These are phyloP conservation scores for Pantherophis vulpinus DNA, from an alignment of 2,797 vertebrate species.

Conservation along the genomic window DNA sequence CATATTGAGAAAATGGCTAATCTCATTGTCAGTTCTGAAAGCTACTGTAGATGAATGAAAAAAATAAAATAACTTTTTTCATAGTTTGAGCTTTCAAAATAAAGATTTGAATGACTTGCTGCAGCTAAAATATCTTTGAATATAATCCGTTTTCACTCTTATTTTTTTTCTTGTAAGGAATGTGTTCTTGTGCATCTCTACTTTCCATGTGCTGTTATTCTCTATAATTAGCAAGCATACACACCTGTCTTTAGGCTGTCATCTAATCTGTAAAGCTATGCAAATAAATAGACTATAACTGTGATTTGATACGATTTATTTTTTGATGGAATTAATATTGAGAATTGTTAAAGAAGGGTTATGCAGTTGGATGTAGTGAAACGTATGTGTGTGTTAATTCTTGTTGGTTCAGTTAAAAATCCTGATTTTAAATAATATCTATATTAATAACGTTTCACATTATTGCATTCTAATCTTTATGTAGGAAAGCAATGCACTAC, in stretches of 20 bases:
- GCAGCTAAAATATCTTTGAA: conserved; percentile 18
- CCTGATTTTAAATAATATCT: conserved; percentile 27
- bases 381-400: neutral
- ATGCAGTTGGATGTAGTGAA: conserved; percentile 24
- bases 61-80: neutral
- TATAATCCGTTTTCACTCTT: neutral
- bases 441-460: conserved; percentile 50
- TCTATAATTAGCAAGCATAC: conserved; percentile 65
- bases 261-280: conserved; percentile 62
- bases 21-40: conserved; percentile 6
- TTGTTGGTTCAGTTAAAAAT: conserved; percentile 37
- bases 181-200: conserved; percentile 44
- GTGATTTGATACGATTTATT: conserved; percentile 56
- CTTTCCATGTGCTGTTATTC: conserved; percentile 41
- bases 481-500: conserved; percentile 61
- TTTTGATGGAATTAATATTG: conserved; percentile 59
- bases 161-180: conserved; percentile 46
- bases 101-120: neutral
- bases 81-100: neutral
- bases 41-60: neutral
- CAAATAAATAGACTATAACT: conserved; percentile 65
- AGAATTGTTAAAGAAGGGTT: conserved; percentile 33
- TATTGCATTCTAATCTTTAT: conserved; percentile 53
- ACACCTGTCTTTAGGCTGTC: conserved; percentile 66
- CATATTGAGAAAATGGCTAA: neutral